Conservation (phyloP, 2,888 invertebrate genomes). For the Luffia ferchaultella region DNA sequence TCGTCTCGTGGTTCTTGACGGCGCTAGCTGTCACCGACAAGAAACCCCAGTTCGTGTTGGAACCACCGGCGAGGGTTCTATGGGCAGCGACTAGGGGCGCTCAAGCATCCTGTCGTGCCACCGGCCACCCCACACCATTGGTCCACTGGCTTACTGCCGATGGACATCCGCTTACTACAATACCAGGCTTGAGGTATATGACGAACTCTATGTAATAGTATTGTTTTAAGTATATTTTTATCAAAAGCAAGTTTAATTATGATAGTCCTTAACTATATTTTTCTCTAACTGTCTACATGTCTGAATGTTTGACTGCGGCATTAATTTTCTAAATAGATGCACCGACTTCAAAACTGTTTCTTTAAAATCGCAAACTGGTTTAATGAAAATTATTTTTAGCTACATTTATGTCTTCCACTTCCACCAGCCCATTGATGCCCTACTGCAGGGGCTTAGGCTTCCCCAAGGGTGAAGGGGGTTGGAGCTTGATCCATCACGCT, state of each 20-base stretch:
- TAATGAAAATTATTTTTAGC: too few species aligned
- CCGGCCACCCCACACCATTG: constrained; percentile 47
- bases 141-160: constrained; percentile 55
- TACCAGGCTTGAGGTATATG: constrained; percentile 57
- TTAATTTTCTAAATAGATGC: too few species aligned
- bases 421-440: too few species aligned
- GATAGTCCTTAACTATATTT: too few species aligned
- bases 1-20: background rate
- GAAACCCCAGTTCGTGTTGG: constrained; percentile 44
- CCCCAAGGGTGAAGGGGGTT: too few species aligned
- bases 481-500: too few species aligned
- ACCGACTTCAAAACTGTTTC: too few species aligned
- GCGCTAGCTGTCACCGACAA: constrained; percentile 31
- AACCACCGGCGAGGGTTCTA: constrained; percentile 47
- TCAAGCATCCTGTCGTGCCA: constrained; percentile 43
- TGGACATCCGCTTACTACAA: constrained; percentile 51
- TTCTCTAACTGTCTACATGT: too few species aligned
- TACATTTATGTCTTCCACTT: too few species aligned
- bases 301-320: too few species aligned
- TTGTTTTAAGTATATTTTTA: constrained; percentile 9
- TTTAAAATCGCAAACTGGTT: too few species aligned
- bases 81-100: constrained; percentile 56
- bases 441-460: too few species aligned
- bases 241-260: background rate
- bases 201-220: background rate